Base-by-base conservation (phyloP, 2,797 vertebrate species). In the Loris lydekkerianus region DNA sequence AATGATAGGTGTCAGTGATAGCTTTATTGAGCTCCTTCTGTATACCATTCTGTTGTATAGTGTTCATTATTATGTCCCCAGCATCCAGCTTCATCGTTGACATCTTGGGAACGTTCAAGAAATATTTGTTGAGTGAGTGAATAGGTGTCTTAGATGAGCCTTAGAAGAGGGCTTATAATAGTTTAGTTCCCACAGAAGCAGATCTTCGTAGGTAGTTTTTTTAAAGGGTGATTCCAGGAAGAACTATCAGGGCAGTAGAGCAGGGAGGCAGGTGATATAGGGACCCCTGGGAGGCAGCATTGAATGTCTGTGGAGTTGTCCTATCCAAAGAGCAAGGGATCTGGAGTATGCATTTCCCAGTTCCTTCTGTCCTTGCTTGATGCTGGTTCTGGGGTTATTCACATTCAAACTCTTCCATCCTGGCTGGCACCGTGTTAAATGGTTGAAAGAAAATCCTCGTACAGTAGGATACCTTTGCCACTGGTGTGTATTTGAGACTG, bases 401-500 rank as follows among this genome's bases (percentile, higher is more conserved):
- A 86, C 58, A 23, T 53, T 72, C 46, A 49, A 34, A n/a, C 10
- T 53, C 25, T 40, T 69, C 20, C 3, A 0, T n/a, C n/a, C 72
- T 46, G 58, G 49, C 20, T 34, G 72, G 56, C 31, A 9, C 40
- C 27, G 0, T 0, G 61, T 65, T 53, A 46, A 10, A 10, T 6
- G 23, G 53, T 13, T 20, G 53, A 40, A 31, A 56, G 49, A 69
- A 76, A 40, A 21, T 7, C 56, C 18, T 43, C 31, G 4, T 10
- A 0, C 1, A 10, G 53, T 8, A 23, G 56, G 70, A 37, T 14
- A 7, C 56, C 60, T 21, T 15, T 70, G 25, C 13, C 61, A 1
- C 1, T 14, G 6, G 67, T 10, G 0, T 0, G 1, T 56, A 3
- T 46, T 27, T 7, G 40, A 73, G 13, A 0, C 53, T n/a, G 29